Conservation (phyloP, 2,888 invertebrate species). For the Apoda limacodes region DNA sequence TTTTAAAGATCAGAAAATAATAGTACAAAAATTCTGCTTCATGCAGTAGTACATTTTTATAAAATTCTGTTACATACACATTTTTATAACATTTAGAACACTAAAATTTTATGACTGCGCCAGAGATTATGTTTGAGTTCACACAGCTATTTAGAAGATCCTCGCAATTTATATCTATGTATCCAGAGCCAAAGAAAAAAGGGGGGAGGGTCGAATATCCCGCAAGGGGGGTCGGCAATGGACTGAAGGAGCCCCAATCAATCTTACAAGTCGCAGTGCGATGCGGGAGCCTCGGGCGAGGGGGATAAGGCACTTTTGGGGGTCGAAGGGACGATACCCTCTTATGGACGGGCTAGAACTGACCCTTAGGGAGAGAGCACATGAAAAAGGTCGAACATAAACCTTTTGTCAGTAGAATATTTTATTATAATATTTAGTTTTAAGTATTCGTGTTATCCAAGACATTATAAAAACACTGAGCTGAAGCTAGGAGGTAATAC, state of each 20-base stretch:
- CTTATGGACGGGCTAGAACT: slow-evolving; percentile 53
- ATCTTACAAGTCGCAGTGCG: slow-evolving; percentile 68
- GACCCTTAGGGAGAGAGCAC: slow-evolving; percentile 51
- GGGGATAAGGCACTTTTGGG: slow-evolving; percentile 36
- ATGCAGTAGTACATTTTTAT: neutral
- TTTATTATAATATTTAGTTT: slow-evolving; percentile 30
- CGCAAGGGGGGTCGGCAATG: slow-evolving; percentile 61
- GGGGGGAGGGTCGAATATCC: slow-evolving; percentile 61
- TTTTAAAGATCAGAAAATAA: too few relatives aligned
- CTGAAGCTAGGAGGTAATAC: too few relatives aligned
- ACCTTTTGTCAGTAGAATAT: slow-evolving; percentile 38
- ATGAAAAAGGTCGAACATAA: slow-evolving; percentile 52
- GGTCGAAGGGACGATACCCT: slow-evolving; percentile 64
- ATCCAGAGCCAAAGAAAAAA: slow-evolving; percentile 55
- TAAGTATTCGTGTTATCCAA: too few relatives aligned
- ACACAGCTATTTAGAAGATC: too few relatives aligned
- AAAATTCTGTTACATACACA: too few relatives aligned
- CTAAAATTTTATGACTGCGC: neutral
- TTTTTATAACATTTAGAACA: neutral
- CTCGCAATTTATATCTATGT: slow-evolving; percentile 37
- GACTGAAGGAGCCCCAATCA: slow-evolving; percentile 72
- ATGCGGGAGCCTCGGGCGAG: slow-evolving; percentile 26
- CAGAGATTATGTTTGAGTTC: too few relatives aligned
- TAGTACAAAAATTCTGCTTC: slow-evolving; percentile 2
- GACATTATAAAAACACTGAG: too few relatives aligned